phyloP scores from a whole-genome alignment of 2,888 invertebrate species.

The Ormyrus nitidulus region DNA sequence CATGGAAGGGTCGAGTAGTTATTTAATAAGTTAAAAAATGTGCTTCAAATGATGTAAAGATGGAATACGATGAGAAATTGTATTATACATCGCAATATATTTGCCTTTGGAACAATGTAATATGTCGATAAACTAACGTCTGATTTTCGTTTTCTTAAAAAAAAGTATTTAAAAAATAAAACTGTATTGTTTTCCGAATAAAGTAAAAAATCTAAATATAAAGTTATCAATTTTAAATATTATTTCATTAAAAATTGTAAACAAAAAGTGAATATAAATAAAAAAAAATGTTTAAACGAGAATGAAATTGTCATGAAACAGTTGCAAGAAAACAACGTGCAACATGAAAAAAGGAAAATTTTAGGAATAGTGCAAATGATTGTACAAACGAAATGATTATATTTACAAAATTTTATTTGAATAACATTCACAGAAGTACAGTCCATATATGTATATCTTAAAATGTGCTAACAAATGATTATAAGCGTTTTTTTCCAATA shows the following conservation, averaged over 20 bases:
- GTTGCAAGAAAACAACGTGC: background rate
- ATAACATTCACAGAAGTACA: slow-evolving; percentile 42
- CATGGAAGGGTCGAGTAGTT: no score
- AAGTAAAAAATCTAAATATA: background rate
- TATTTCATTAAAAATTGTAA: background rate
- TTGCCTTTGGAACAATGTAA: no score
- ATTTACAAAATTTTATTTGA: slow-evolving; percentile 55
- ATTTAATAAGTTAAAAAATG: no score
- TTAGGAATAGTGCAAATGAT: slow-evolving; percentile 40
- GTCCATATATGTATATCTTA: slow-evolving; percentile 23
- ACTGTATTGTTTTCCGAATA: no score
- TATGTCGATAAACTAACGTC: no score
- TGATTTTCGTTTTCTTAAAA: no score
- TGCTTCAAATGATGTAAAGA: no score
- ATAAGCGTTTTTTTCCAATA: slow-evolving; percentile 34
- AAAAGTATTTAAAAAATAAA: no score
- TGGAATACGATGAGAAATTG: no score
- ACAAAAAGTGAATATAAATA: background rate
- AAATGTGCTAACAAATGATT: slow-evolving; percentile 23
- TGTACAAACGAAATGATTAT: slow-evolving; percentile 39
- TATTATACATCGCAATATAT: no score
- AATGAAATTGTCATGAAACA: no score
- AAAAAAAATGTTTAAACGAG: background rate
- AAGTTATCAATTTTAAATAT: background rate
- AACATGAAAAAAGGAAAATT: slow-evolving; percentile 10